A percentile compares a stretch with the other conserved stretches of the same genome.
Conservation (phyloP, 1,140 invertebrate species). For the Lordiphosa clarofinis region DNA sequence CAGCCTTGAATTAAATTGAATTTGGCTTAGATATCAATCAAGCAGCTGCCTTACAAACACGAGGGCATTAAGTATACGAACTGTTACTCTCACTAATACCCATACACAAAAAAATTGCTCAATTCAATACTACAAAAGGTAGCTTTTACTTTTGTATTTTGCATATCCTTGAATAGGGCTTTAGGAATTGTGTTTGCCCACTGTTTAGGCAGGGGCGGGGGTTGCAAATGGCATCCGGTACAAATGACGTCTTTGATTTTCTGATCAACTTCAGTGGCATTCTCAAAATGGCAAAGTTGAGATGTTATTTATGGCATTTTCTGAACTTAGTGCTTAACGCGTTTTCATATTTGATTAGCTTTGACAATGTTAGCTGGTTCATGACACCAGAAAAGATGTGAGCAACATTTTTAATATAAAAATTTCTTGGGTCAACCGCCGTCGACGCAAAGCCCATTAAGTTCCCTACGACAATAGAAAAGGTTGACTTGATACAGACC, state of each 20-base stretch:
- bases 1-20: constrained; percentile 27
- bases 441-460: constrained; percentile 33
- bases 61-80: constrained; percentile 46
- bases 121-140: constrained; percentile 11
- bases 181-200: constrained; percentile 32
- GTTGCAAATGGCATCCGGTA: not conserved
- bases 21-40: constrained; percentile 41
- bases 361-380: constrained; percentile 4
- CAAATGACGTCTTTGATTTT: constrained; percentile 3
- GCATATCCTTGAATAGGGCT: constrained; percentile 31
- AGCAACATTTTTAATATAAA: constrained; percentile 53
- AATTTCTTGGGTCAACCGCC: constrained; percentile 24
- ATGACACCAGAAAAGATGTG: constrained; percentile 11
- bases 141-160: constrained; percentile 13
- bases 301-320: constrained; percentile 7
- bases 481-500: constrained; percentile 31
- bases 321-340: constrained; percentile 8
- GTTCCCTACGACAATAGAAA: constrained; percentile 41
- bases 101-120: constrained; percentile 5
- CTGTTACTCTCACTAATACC: constrained; percentile 32
- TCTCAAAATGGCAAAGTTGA: constrained; percentile 49
- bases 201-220: constrained; percentile 9
- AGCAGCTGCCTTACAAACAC: too few relatives aligned
- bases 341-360: constrained; percentile 39
- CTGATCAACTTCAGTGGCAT: constrained; percentile 12